These are phyloP conservation scores for Sarcophaga caerulescens DNA, from an alignment of 2,888 invertebrate species.

Conservation along the genomic window DNA sequence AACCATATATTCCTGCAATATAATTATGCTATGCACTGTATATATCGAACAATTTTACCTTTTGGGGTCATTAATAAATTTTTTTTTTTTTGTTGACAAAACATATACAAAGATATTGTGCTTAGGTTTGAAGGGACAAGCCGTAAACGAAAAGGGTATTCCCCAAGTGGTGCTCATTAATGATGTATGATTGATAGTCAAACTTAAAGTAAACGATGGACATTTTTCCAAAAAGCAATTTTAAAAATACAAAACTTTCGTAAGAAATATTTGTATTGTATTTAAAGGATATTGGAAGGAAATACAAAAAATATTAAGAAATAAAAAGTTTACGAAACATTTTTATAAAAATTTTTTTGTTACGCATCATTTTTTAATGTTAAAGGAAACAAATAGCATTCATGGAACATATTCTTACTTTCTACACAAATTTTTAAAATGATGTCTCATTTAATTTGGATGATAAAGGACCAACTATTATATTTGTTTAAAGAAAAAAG, in stretches of 20 bases:
- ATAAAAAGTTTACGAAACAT: not conserved
- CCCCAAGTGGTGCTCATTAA: conserved; percentile 28
- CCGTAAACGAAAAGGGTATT: not conserved
- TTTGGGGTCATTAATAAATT: conserved; percentile 32
- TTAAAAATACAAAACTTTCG: not conserved
- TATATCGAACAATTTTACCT: conserved; percentile 18
- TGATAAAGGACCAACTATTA: too few species aligned
- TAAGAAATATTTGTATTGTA: not conserved
- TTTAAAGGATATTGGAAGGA: not conserved
- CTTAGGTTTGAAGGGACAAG: not conserved
- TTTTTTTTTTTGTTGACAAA: conserved; percentile 8
- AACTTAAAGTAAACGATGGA: not conserved
- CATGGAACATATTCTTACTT: too few species aligned
- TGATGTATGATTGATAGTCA: conserved; percentile 40
- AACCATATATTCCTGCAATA: too few species aligned
- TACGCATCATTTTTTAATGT: too few species aligned
- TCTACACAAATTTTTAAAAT: too few species aligned
- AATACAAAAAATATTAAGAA: not conserved
- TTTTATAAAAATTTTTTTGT: too few species aligned
- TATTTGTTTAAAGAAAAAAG: too few species aligned
- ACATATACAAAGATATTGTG: not conserved
- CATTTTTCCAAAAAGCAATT: not conserved
- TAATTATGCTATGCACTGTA: too few species aligned
- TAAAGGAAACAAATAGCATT: too few species aligned
- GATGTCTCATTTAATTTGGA: too few species aligned